Base-by-base conservation (phyloP, 2,888 invertebrate genomes). In the Acleris emargana region DNA sequence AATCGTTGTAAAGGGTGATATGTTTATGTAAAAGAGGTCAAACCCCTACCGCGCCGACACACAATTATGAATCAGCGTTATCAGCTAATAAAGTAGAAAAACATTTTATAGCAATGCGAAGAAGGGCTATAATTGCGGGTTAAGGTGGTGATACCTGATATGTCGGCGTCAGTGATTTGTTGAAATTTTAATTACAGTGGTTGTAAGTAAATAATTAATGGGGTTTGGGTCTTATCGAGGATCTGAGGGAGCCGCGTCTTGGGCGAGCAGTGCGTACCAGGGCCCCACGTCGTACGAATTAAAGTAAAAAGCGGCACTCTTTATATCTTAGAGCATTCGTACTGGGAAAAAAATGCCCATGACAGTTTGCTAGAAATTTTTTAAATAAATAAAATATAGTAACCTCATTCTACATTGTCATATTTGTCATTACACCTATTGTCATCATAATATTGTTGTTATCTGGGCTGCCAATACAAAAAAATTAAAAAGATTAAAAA, bases 171-270 rank as follows among this genome's bases (percentile, higher is more conserved):
- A 77, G 83, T 85, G 84, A 90, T 91, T 90, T 88, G 88, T 89
- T 84, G 84, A 82, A 84, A 80, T 82, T 84, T 87, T 89, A 90
- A 91, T 90, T 88, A 87, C 80, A 79, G 80, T 73, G 73, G 77
- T 76, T 72, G 84, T 84, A 82, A 81, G 66, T 66, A 57, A 57
- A 66, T 66, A 57, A 86, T 88, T 85, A 87, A 86, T 86, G 81
- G 80, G 79, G 83, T 81, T 77, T 80, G 76, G 77, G 77, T 80
- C 81, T 88, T 87, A 84, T 81, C 69, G 68, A 25, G 20, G 55
- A 67, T 67, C 67, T 52, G 47, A 52, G 49, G 55, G 53, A 63
- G 50, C 50, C 18, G 54, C 50, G 67, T 51, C 52, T 50, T 50
- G 52, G 47, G 55, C 16, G 59, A 49, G 43, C 58, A 51, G 63